Percentiles rank a stretch among this genome's conserved stretches.
Conservation (phyloP, 2,888 invertebrate species). For the Stegana nigrithorax region DNA sequence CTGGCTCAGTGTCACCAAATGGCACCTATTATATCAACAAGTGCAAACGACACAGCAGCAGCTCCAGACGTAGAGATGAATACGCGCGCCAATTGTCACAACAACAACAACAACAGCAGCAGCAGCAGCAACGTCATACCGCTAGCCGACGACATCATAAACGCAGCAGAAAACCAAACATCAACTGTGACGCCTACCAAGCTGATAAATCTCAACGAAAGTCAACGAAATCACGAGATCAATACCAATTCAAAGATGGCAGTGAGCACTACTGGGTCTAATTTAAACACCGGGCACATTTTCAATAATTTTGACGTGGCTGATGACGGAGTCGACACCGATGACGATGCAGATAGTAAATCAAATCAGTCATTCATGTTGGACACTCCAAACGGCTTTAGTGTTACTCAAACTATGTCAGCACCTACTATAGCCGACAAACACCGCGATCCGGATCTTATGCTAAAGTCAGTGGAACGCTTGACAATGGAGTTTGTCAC, state of each 20-base stretch:
- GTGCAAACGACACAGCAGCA: constrained; percentile 69
- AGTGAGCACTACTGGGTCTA: constrained; percentile 60
- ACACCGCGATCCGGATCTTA: constrained; percentile 75
- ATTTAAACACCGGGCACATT: too few species aligned
- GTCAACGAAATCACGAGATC: constrained; percentile 66
- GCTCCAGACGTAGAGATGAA: constrained; percentile 70
- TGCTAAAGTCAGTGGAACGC: constrained; percentile 77
- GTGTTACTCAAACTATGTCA: too few species aligned
- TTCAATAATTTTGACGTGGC: too few species aligned
- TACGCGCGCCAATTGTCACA: constrained; percentile 30
- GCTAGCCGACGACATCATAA: constrained; percentile 50
- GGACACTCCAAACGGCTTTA: constrained; percentile 53
- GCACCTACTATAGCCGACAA: constrained; percentile 65
- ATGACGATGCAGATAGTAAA: constrained; percentile 55
- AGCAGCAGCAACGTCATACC: constrained; percentile 25
- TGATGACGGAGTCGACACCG: constrained; percentile 37
- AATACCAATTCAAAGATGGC: constrained; percentile 63
- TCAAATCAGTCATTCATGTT: constrained; percentile 63
- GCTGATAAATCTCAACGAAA: constrained; percentile 3
- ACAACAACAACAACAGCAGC: constrained; percentile 60
- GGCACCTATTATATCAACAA: constrained; percentile 66
- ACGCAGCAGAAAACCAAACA: constrained; percentile 56
- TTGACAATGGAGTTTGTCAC: constrained; percentile 76
- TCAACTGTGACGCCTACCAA: constrained; percentile 29
- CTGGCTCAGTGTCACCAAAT: constrained; percentile 68